A percentile compares a stretch with the other conserved stretches of the same genome.
Conservation (phyloP, 37 sponge, comb jelly and placozoan genomes). For the Ephydatia muelleri region DNA sequence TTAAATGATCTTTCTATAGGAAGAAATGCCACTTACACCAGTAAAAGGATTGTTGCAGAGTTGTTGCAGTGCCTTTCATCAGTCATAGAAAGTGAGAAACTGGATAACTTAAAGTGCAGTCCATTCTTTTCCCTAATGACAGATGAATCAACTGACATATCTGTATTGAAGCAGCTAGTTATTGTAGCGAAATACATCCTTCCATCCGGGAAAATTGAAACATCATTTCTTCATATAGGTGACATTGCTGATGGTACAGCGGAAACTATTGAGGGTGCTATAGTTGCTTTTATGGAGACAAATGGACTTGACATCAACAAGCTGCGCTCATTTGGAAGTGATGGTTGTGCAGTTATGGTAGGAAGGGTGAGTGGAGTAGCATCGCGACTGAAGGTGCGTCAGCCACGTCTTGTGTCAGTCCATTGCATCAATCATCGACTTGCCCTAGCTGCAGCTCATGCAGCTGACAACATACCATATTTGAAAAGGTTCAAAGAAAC, state of each 20-base stretch:
- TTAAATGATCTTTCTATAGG: conserved; percentile 12
- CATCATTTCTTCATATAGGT: conserved; percentile 24
- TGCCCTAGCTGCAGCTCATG: conserved; percentile 51
- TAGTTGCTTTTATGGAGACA: conserved; percentile 16
- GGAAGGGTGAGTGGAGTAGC: conserved; percentile 38
- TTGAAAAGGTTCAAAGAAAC: conserved; percentile 19
- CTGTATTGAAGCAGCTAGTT: conserved; percentile 40
- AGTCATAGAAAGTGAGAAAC: conserved; percentile 40
- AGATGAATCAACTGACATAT: conserved; percentile 41
- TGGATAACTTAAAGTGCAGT: conserved; percentile 12
- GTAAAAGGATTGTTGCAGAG: conserved; percentile 40
- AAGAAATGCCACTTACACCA: conserved; percentile 22
- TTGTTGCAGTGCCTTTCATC: conserved; percentile 16
- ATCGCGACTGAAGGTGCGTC: conserved; percentile 16
- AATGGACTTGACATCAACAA: conserved; percentile 19
- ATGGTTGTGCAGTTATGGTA: conserved; percentile 56
- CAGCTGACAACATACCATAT: conserved; percentile 34
- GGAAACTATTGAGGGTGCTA: conserved; percentile 26
- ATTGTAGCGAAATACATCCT: conserved; percentile 12
- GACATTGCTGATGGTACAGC: conserved; percentile 36
- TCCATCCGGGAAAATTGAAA: conserved; percentile 3
- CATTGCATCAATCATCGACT: conserved; percentile 57
- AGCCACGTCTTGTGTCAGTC: conserved; percentile 31
- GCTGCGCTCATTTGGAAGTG: conserved; percentile 50
- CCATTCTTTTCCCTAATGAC: conserved; percentile 31